Evolutionary conservation across 2,797 vertebrate genomes (phyloP), one percentile per base, ranked within the genome.

Genomic region (Naso thynnoides): DNA sequence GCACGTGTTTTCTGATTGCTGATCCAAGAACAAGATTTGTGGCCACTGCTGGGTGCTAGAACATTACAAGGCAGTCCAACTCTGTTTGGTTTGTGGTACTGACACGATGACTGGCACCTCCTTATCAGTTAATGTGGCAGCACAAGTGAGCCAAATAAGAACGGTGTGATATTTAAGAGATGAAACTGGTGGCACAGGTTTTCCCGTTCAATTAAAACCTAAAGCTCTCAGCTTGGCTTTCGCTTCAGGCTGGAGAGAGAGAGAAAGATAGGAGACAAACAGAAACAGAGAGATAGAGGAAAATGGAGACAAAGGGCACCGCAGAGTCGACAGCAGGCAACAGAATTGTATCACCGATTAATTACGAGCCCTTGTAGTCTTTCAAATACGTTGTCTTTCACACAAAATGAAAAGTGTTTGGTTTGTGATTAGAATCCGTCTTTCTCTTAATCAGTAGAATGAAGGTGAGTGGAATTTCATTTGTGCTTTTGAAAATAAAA

Each of bases 151-250:
- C 65, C 56, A 71, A 85, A 87, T 68, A 63, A 78, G 74, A 84
- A 81, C 27, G 13, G 59, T 64, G 76, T 88, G 82, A 87, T 83
- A 86, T 84, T 88, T 83, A 84, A 70, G 80, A 81, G 80, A 84
- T 76, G 85, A 88, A 81, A 70, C 78, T 60, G 65, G 54, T 48
- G 49, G 63, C 54, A 36, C 67, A 70, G 73, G 82, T 84, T 83
- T 84, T 88, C 80, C 85, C 87, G 86, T 92, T 90, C 54, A 91
- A 90, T 92, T 90, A 88, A 89, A 83, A 82, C 41, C 73, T 65
- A 75, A 81, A 75, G 81, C 78, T 80, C 69, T 87, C 78, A 81
- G 62, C 69, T 57, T 14, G 15, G 68, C 68, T 72, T 74, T 74
- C 68, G 58, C 78, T 54, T 24, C 31, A 26, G 69, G 55, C 68